Conservation (phyloP, 2,113 vertebrate genomes). For the Campylomormyrus tamandua region DNA sequence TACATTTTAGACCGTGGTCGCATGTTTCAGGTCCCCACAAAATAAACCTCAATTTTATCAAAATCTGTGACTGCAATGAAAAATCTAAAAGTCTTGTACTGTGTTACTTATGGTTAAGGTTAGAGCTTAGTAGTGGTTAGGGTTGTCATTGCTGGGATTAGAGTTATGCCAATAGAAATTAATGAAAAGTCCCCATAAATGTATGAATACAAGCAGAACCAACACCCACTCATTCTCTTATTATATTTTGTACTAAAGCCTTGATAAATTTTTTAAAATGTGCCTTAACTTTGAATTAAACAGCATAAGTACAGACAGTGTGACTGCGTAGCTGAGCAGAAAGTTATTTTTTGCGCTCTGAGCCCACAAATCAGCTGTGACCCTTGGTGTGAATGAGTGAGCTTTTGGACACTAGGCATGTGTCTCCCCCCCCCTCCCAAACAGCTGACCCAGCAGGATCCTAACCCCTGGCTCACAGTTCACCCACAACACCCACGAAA, state of each 20-base stretch:
- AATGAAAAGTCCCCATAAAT: too few species aligned
- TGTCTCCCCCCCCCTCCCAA: not conserved
- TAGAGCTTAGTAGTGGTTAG: too few species aligned
- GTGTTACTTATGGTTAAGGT: too few species aligned
- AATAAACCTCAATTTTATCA: too few species aligned
- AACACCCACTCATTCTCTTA: not conserved
- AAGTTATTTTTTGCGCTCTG: not conserved
- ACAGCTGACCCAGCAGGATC: constrained; percentile 25
- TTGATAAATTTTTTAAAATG: not conserved
- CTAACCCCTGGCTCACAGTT: constrained; percentile 19
- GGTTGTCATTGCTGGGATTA: too few species aligned
- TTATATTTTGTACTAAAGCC: not conserved
- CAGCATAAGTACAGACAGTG: not conserved
- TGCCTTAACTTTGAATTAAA: not conserved
- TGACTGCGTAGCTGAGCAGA: not conserved
- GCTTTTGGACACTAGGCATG: not conserved
- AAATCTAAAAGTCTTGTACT: too few species aligned
- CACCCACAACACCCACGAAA: not conserved
- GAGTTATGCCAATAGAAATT: too few species aligned
- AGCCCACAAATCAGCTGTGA: not conserved
- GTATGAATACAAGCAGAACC: not conserved
- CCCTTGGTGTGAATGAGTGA: not conserved
- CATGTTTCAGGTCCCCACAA: too few species aligned
- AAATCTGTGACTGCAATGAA: too few species aligned
- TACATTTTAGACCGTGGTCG: too few species aligned